Percentiles rank a stretch among this genome's conserved stretches.
Evolutionary conservation across 2,797 vertebrate genomes (phyloP).

Genomic region (Centroberyx gerrardi): DNA sequence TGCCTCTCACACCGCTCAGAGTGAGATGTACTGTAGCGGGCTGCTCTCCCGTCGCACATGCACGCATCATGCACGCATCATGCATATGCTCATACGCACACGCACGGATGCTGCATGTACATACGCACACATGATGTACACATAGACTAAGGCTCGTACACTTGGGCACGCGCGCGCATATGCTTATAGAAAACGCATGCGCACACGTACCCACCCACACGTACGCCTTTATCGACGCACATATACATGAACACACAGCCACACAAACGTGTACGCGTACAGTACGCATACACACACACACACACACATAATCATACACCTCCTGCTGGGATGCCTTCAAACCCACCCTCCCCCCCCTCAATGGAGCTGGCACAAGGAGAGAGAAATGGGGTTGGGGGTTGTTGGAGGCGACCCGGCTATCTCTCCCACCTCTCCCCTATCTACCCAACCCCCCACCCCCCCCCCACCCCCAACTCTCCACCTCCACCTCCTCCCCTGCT

Average conservation of each 20-base stretch:
- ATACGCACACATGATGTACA: neutral
- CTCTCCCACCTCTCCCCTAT: conserved; percentile 60
- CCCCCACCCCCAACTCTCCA: conserved; percentile 30
- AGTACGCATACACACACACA: neutral
- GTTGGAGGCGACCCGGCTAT: conserved; percentile 69
- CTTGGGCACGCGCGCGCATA: neutral
- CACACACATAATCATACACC: conserved; percentile 45
- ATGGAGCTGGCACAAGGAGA: conserved; percentile 60
- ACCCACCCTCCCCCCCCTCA: conserved; percentile 57
- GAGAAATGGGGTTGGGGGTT: conserved; percentile 38
- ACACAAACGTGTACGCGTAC: neutral
- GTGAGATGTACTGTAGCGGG: conserved; percentile 69
- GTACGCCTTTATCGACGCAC: neutral
- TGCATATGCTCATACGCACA: neutral
- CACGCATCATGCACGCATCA: conserved; percentile 8
- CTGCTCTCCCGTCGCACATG: conserved; percentile 53
- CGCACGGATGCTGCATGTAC: neutral
- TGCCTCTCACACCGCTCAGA: conserved; percentile 62
- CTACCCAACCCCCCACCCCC: conserved; percentile 40
- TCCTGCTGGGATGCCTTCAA: conserved; percentile 77
- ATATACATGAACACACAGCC: neutral
- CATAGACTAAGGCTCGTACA: neutral
- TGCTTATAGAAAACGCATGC: neutral
- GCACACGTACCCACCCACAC: neutral
- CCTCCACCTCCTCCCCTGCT: conserved; percentile 30